Base-by-base conservation (phyloP, 2,797 vertebrate genomes). In the Meda fulgida region DNA sequence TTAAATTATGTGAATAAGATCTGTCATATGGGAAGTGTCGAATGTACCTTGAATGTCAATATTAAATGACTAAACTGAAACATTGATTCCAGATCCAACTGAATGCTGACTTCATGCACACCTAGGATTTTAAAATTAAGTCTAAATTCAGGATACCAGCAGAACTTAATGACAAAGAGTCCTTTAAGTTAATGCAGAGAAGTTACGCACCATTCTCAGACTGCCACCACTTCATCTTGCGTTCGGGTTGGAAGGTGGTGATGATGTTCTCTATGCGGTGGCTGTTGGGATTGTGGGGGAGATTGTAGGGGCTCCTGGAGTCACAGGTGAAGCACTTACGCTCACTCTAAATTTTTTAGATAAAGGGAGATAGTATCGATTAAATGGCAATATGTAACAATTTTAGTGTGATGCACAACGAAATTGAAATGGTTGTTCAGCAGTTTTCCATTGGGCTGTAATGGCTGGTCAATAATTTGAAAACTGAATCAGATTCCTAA, bases 21-120 rank as follows among this genome's bases (percentile, higher is more conserved):
- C 0, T 55, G n/a, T 36, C 34, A 38, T 21, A 23, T 34, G 7
- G 31, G 69, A 81, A 65, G 29, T 0, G 36, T 11, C 26, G 11
- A 63, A 66, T 55, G 8, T 95, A 97, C 97, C 97, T 98, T 97
- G 90, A 98, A 98, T 63, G 95, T 97, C 90, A 98, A 91, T 82
- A 98, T 95, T 75, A 98, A 95, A 80, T 98, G 97, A 85, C 96
- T 98, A 92, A 99, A 97, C 89, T 97, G 96, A 94, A 99, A 98
- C 83, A 97, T 85, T 0, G 94, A 93, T 92, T 98, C 96, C 83
- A 97, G 92, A 87, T 97, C 95, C 90, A 98, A 80, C 87, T 93
- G 93, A 90, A 99, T 94, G 91, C 96, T 98, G 92, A 98, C 96
- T 7, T 94, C 78, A 76, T 95, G 92, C 87, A 94, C 87, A 85